Evolutionary conservation across 1,140 invertebrate genomes (phyloP), one percentile per base, ranked within the genome.

Genomic region (Aculops lycopersici): DNA sequence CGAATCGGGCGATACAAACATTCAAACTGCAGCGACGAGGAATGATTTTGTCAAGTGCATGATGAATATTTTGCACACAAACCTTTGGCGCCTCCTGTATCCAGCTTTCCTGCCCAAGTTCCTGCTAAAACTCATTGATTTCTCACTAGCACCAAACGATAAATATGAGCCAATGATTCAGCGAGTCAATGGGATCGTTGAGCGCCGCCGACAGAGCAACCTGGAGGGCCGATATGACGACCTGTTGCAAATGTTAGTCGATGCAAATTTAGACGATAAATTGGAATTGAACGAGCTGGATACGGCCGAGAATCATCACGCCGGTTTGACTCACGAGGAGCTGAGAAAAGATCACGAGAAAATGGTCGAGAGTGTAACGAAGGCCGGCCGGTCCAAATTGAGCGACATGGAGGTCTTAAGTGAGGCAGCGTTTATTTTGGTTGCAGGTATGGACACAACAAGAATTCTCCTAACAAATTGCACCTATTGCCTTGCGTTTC

Each of bases 361-460:
- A 31, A n/a, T 31, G 24, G 62, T 78, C n/a, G 24, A 31, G 24
- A 31, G n/a, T 8, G n/a, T 8, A n/a, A 8, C 24, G 24, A 31
- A 8, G 24, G 24, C 24, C 8, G 24, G 8, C n/a, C 8, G 8
- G 24, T 8, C 24, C 12, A 44, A 43, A 14, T 20, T 42, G 12
- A 42, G 68, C 20, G 72, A 83, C 41, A 67, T 46, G 3, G 45
- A 46, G 16, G 37, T 46, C 31, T 4, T 66, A 0, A 65, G 66
- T 0, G 64, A 71, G 52, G 59, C 59, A 1, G 64, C 68, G 36
- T 58, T 69, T 3, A 74, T 74, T 48, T 71, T 74, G 39, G 54
- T 65, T 1, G 73, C 72, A 31, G 70, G 73, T 3, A 72, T 69
- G 40, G 73, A 78, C 51, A 78, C 76, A 0, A 71, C 72, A 0